Evolutionary conservation across 2,113 vertebrate genomes (phyloP), one percentile per base, ranked within the genome.

Genomic region (Hemicordylus capensis): DNA sequence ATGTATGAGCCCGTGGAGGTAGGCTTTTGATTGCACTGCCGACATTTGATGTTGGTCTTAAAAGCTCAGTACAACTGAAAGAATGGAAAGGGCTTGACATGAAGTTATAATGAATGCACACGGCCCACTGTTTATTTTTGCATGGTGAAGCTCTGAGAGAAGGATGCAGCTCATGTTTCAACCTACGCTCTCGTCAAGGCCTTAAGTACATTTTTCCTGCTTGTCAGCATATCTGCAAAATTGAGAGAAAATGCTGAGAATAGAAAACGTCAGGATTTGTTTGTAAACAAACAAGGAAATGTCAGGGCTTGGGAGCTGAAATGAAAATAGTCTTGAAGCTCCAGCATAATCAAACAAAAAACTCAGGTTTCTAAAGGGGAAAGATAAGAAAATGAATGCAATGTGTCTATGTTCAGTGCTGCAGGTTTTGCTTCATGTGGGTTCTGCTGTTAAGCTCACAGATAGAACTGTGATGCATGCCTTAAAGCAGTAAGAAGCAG

Each of bases 21-120:
- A 58, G 89, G 67, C 76, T 77, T 89, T 88, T 11, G 72, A 67
- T 79, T 88, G 81, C 76, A 80, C 89, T 87, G 61, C 58, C 85
- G 80, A 80, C 67, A 44, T 66, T 22, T 85, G 20, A 28, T 39
- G 76, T 10, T 3, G 61, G 59, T 81, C 74, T 56, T 87, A 51
- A 37, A 84, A 28, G 80, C 46, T 81, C 76, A 44, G 34, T 67
- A 42, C 2, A 79, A 4, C 20, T 83, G 85, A 90, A 85, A 42
- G 17, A 86, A 84, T 67, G 31, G 84, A n/a, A 46, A 46, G 44
- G 20, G 5, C 3, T 86, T 84, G 83, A 76, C 79, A 48, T 89
- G 76, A 87, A 90, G 26, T 0, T 66, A 51, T 48, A 87, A 85
- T 85, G n/a, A 88, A 15, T 34, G 75, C 76, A 87, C 73, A 88